Evolutionary conservation across 2,888 invertebrate species (phyloP).

Genomic region (Ophonus ardosiacus): DNA sequence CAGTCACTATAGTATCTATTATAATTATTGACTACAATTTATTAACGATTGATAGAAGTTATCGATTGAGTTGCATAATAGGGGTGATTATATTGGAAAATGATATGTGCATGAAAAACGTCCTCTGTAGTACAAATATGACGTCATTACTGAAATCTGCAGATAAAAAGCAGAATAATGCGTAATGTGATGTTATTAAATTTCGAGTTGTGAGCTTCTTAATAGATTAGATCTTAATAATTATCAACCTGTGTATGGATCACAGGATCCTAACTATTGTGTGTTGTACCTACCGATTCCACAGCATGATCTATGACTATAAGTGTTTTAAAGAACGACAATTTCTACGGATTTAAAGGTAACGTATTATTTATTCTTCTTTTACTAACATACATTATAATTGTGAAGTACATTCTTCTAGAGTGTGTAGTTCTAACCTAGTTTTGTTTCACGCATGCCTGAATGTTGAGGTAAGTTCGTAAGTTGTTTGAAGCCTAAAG

Average conservation of each 20-base stretch:
- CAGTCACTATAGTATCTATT: no score
- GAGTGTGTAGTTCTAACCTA: constrained; percentile 1
- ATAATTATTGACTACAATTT: no score
- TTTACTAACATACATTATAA: constrained; percentile 22
- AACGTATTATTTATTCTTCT: constrained; percentile 35
- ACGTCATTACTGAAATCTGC: no score
- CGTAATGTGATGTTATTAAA: not conserved
- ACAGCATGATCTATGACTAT: constrained; percentile 52
- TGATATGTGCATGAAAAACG: no score
- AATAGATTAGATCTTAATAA: not conserved
- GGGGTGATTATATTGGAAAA: no score
- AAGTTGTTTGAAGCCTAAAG: no score
- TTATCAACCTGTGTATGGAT: not conserved
- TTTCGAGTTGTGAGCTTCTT: not conserved
- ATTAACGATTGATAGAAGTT: no score
- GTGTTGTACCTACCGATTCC: constrained; percentile 44
- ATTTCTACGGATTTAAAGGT: constrained; percentile 4
- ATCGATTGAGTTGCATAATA: no score
- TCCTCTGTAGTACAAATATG: no score
- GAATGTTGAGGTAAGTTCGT: constrained; percentile 9
- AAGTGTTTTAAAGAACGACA: constrained; percentile 46
- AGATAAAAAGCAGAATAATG: no score
- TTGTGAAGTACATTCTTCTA: constrained; percentile 20
- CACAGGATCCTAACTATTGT: constrained; percentile 12
- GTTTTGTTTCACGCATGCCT: constrained; percentile 28